Base-by-base conservation (phyloP, 2,113 vertebrate genomes). In the Epinephelus cyanopodus region DNA sequence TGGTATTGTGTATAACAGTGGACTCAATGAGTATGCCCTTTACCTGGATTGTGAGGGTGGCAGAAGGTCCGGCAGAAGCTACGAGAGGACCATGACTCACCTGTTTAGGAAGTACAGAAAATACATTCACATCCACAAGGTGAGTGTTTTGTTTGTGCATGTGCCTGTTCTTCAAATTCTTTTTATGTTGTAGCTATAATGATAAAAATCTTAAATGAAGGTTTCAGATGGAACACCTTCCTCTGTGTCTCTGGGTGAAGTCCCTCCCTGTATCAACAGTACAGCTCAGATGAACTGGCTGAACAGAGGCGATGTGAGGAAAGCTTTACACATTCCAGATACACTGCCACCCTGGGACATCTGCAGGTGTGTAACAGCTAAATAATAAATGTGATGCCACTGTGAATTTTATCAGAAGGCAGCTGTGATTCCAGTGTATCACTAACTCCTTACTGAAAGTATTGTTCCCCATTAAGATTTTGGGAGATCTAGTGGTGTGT, bases 181-280 rank as follows among this genome's bases (percentile, higher is more conserved):
- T 39, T 9, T 7, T 14, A n/a, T 9, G 11, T 17, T 15, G 3
- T 14, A n/a, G 50, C 0, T 0, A 56, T 77, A 6, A 70, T 60
- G 23, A 13, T 74, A 0, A 50, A 37, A 15, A 5, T 18, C 0
- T 23, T 62, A 29, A 64, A 25, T 81, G 2, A 69, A 92, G 90
- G 25, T 91, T 83, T 56, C 48, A 87, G 77, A 2, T 18, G 3
- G 1, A 6, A 39, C 3, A 25, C 23, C 21, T 1, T 25, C 64
- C n/a, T 17, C 39, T 0, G 0, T 70, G 21, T 79, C 65, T 53
- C 5, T 94, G 54, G 69, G 69, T 3, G 71, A 13, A 33, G 93
- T 93, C 5, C 95, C 95, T 39, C 94, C 94, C 47, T 96, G 95
- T 78, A 91, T 96, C 62, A 94, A 96, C 85, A 94, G 93, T 64